Evolutionary conservation across 2,113 vertebrate genomes (phyloP), one percentile per base, ranked within the genome.

Genomic region (Brachypodius melanocephalos): DNA sequence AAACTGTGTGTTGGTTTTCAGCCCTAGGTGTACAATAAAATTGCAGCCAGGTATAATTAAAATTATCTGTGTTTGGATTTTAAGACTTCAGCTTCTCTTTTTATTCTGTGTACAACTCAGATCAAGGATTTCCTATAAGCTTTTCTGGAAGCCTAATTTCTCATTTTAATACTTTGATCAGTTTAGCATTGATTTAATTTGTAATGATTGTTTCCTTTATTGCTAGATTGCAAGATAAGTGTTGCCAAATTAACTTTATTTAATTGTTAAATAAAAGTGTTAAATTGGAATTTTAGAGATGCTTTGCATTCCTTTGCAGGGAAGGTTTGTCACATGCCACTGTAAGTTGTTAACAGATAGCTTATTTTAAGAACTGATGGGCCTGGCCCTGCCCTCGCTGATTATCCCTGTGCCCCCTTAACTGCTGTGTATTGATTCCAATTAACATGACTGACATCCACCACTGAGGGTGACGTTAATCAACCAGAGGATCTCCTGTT

Each of bases 341-440:
- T 87, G 74, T 61, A 89, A 68, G 71, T 52, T 95, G 88, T 77
- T 93, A 96, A 93, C 63, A 59, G 78, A 88, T 40, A 82, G 76
- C 84, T 96, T 89, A 88, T 95, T 96, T 96, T 75, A 86, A 83
- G 85, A 88, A 93, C 65, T 85, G 91, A 88, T 93, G 92, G 89
- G 57, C 29, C 28, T 48, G 89, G 95, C 93, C 90, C 91, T 97
- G 96, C 95, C 95, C 97, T 87, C 79, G 95, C 77, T 97, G 95
- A 97, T 98, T 98, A 97, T 96, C 95, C 94, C 71, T 80, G 34
- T 90, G 94, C 69, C 90, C 92, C 95, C 82, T 90, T 91, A 97
- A 95, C 96, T 97, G 96, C 95, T 97, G 95, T 94, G 95, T 97
- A 95, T 97, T 97, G 97, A 98, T 97, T 98, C 96, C 95, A 97